phyloP scores from a whole-genome alignment of 2,888 invertebrate genomes.

The Lycocerus yunnanus region DNA sequence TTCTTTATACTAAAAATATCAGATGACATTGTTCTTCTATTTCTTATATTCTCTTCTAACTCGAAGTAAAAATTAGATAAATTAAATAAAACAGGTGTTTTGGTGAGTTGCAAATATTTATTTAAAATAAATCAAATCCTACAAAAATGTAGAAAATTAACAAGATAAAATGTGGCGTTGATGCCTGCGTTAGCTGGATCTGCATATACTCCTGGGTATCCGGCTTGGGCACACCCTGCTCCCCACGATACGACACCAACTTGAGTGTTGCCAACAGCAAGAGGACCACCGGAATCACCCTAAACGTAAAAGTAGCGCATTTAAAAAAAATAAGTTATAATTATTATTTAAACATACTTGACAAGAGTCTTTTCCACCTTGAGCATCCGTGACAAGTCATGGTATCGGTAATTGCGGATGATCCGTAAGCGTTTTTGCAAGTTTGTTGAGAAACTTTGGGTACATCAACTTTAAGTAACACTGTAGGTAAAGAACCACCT shows the following conservation, averaged over 20 bases:
- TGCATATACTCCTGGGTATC: background rate
- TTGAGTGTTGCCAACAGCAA: background rate
- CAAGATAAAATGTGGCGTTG: background rate
- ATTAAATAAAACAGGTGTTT: too few species aligned
- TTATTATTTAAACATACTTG: background rate
- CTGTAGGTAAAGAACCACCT: conserved; percentile 36
- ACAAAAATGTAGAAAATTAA: background rate
- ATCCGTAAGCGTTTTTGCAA: conserved; percentile 37
- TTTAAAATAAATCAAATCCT: background rate
- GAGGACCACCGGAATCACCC: conserved; percentile 4
- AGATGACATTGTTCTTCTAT: too few species aligned
- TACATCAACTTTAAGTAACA: conserved; percentile 45
- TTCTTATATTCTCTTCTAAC: too few species aligned
- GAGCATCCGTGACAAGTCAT: background rate
- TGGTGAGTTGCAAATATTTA: background rate
- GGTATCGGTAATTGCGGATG: background rate
- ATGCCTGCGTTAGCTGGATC: background rate
- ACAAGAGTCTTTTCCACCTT: background rate
- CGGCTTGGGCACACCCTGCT: background rate
- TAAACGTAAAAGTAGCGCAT: background rate
- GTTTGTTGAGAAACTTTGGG: conserved; percentile 39
- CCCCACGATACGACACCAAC: conserved; percentile 7
- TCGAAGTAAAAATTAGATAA: too few species aligned
- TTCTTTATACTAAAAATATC: too few species aligned
- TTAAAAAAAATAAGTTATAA: background rate